Percentiles rank a stretch among this genome's conserved stretches.
phyloP scores from a whole-genome alignment of 2,113 vertebrate species.

The Neolamprologus sp. region DNA sequence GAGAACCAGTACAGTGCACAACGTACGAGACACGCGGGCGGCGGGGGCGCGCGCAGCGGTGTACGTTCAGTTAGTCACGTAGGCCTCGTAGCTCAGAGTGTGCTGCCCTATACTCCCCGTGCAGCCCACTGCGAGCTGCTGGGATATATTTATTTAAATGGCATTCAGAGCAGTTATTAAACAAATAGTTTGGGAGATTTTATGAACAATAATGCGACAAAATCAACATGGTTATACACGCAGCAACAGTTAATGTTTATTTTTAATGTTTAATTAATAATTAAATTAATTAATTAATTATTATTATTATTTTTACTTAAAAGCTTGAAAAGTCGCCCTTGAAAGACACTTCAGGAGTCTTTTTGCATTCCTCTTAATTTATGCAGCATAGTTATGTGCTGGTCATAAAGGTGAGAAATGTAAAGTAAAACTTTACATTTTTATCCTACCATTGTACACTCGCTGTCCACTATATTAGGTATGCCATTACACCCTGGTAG shows the following conservation, averaged over 20 bases:
- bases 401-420: background rate
- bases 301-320: background rate
- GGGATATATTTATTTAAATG: background rate
- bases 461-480: background rate
- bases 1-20: background rate
- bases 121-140: background rate
- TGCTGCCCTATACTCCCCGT: background rate
- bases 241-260: background rate
- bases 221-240: background rate
- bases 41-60: slow-evolving; percentile 33
- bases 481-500: background rate
- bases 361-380: background rate
- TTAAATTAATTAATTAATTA: background rate
- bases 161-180: background rate
- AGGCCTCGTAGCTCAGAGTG: slow-evolving; percentile 33
- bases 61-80: slow-evolving; percentile 75
- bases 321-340: background rate
- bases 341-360: background rate
- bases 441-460: background rate
- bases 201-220: background rate
- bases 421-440: background rate
- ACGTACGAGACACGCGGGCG: background rate
- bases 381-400: background rate
- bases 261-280: background rate
- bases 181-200: background rate